Base-by-base conservation (phyloP, 2,888 invertebrate species). In the Agonopterix arenella region DNA sequence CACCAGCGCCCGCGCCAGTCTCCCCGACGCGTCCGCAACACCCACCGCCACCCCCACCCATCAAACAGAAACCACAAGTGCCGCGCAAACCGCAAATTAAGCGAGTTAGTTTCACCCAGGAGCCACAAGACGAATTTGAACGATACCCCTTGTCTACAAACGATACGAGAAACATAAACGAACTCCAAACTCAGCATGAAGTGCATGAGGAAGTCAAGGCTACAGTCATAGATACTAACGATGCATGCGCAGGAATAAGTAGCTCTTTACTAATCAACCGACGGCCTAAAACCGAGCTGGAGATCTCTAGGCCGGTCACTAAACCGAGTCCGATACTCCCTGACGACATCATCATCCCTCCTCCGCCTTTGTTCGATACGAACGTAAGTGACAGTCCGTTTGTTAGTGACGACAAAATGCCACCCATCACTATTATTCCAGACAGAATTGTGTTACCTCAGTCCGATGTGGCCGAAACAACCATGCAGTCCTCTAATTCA, bases 61-160 rank as follows among this genome's bases (percentile, higher is more conserved):
- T 53, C 70, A 80, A 77, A 79, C 81, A 71, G 70, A 85, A 82
- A 74, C 89, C 84, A 56, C 84, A 76, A 79, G 85, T 88, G 70
- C 85, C 88, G 49, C 83, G 83, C 61, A 89, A 88, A 77, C 88
- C 88, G 60, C 82, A 80, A 57, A 73, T 69, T 66, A 89, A 89
- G 68, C 84, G 88, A 86, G 88, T 89, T 85, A 89, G 88, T 89
- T 89, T 89, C 80, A 82, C 73, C 52, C 70, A 74, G 68, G 82
- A 84, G 53, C 64, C 74, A 53, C 64, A 67, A 59, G 69, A 77
- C 59, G 73, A 73, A 60, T 61, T 66, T 57, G 70, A 76, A 59
- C 66, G 55, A 65, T 64, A 65, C 57, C 56, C 65, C 52, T 58
- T 58, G 52, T 55, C 67, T 57, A 68, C 71, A 56, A 70, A 66